These are phyloP conservation scores for Sternarchorhynchus goeldii DNA, from an alignment of 2,797 vertebrate species.

Conservation along the genomic window DNA sequence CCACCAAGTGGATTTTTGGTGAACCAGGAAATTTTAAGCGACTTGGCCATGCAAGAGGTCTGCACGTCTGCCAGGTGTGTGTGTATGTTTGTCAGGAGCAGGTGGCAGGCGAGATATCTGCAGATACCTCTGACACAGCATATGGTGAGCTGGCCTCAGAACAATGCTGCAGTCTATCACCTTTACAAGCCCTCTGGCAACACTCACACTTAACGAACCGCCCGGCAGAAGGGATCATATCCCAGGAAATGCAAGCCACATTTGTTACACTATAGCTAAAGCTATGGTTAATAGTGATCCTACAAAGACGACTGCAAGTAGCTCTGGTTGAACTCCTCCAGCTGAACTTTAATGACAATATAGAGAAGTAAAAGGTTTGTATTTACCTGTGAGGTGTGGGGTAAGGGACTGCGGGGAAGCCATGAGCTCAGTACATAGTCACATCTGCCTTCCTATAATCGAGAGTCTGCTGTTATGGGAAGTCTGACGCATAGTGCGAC, in stretches of 20 bases:
- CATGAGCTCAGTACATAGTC: conserved; percentile 56
- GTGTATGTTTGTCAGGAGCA: conserved; percentile 44
- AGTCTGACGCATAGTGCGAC: conserved; percentile 11
- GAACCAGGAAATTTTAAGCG: conserved; percentile 41
- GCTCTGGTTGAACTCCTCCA: background rate
- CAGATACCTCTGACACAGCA: conserved; percentile 45
- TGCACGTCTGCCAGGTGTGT: conserved; percentile 39
- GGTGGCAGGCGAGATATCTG: conserved; percentile 46
- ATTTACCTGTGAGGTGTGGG: conserved; percentile 55
- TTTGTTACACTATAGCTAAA: no score
- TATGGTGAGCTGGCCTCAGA: conserved; percentile 56
- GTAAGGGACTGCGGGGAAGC: conserved; percentile 54
- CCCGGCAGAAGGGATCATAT: conserved; percentile 4
- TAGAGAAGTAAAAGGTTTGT: background rate
- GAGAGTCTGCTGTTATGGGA: conserved; percentile 35
- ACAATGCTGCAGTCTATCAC: conserved; percentile 14
- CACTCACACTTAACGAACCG: conserved; percentile 40
- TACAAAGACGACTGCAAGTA: background rate
- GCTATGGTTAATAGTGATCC: background rate
- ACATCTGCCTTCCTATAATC: conserved; percentile 58
- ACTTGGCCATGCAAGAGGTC: conserved; percentile 33
- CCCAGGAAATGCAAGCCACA: background rate
- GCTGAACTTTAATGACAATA: background rate
- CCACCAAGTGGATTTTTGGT: conserved; percentile 46
- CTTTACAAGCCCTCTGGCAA: conserved; percentile 47